A percentile compares a stretch with the other conserved stretches of the same genome.
Conservation (phyloP, 1,140 invertebrate genomes). For the Hylaeus anthracinus region DNA sequence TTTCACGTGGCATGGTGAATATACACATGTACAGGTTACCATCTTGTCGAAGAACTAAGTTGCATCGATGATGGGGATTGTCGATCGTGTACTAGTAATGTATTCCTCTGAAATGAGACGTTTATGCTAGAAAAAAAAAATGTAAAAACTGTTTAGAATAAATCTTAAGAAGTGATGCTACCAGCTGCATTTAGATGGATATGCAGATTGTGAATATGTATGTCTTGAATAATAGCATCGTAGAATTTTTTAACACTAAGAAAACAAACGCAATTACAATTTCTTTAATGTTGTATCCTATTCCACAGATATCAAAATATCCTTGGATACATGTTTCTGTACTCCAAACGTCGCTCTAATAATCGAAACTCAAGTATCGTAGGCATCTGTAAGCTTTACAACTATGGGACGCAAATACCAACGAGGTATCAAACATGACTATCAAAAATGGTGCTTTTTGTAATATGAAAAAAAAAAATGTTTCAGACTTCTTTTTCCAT, state of each 20-base stretch:
- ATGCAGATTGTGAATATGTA: neutral
- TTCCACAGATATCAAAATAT: neutral
- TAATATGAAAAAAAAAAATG: too few relatives aligned
- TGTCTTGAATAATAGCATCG: neutral
- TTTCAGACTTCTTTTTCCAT: too few relatives aligned
- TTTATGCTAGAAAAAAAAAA: neutral
- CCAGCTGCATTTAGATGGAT: too few relatives aligned
- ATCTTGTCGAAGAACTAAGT: slow-evolving; percentile 63
- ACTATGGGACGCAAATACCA: neutral
- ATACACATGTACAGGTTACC: slow-evolving; percentile 66
- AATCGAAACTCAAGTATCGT: neutral
- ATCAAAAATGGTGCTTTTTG: too few relatives aligned
- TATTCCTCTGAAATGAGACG: neutral
- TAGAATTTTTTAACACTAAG: neutral
- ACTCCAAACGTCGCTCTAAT: neutral
- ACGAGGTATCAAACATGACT: neutral
- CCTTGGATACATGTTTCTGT: neutral
- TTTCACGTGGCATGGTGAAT: slow-evolving; percentile 54
- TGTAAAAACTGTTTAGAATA: neutral
- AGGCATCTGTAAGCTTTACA: too few relatives aligned
- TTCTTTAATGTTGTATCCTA: neutral
- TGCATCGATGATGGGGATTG: slow-evolving; percentile 67
- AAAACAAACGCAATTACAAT: neutral
- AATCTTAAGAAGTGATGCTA: slow-evolving; percentile 8
- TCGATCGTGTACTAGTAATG: slow-evolving; percentile 62